These are phyloP conservation scores for Dinoponera quadriceps DNA, from an alignment of 1,140 invertebrate species.

Conservation along the genomic window DNA sequence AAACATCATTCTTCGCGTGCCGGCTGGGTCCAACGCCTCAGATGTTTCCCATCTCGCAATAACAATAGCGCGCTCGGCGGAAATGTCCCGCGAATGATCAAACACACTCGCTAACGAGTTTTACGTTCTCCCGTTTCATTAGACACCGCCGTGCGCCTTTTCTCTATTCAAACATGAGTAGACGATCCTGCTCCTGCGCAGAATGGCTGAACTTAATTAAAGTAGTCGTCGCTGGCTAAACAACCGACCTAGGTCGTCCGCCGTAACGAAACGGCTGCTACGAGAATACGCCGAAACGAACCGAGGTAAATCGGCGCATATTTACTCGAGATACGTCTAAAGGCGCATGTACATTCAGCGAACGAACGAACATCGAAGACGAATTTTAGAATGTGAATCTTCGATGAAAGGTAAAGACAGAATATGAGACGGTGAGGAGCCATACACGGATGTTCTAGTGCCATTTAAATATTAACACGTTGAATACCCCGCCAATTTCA, in stretches of 20 bases:
- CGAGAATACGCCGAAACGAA: slow-evolving; percentile 15
- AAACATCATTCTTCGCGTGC: too few relatives aligned
- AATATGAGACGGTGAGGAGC: too few relatives aligned
- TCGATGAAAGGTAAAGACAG: too few relatives aligned
- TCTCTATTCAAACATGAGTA: slow-evolving; percentile 18
- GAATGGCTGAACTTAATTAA: slow-evolving; percentile 42
- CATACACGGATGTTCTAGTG: too few relatives aligned
- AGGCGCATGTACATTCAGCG: too few relatives aligned
- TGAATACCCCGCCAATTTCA: too few relatives aligned
- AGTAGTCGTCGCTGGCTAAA: slow-evolving; percentile 40
- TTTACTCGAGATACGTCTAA: slow-evolving; percentile 16
- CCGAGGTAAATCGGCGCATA: slow-evolving; percentile 4
- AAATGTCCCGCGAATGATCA: neutral
- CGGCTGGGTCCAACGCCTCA: neutral
- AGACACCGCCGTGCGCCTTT: slow-evolving; percentile 16
- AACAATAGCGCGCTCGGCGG: neutral
- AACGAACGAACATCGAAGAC: too few relatives aligned
- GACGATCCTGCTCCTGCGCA: neutral
- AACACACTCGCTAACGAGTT: slow-evolving; percentile 32
- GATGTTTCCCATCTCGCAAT: neutral
- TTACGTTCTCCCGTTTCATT: slow-evolving; percentile 19
- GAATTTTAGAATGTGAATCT: too few relatives aligned
- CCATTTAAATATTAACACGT: too few relatives aligned
- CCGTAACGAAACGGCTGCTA: slow-evolving; percentile 2
- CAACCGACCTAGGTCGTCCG: neutral